Conservation (phyloP, 2,888 invertebrate genomes). For the Pristionchus maxplancki region DNA sequence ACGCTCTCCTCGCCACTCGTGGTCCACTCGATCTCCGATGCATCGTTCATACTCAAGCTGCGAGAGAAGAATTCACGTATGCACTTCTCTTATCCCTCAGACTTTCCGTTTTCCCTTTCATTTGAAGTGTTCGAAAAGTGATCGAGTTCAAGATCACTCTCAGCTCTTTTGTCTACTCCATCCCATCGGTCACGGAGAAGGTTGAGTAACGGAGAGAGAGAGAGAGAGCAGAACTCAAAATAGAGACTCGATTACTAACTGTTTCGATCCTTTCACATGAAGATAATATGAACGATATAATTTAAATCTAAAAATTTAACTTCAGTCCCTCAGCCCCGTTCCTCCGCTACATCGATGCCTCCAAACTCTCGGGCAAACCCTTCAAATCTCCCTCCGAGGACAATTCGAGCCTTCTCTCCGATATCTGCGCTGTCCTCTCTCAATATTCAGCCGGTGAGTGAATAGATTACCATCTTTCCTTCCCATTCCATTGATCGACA, state of each 20-base stretch:
- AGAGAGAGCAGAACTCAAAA: too few relatives aligned
- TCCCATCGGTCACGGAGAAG: neutral
- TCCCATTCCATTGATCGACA: neutral
- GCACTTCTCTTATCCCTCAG: neutral
- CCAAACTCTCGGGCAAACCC: neutral
- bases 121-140: neutral
- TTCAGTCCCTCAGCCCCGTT: constrained; percentile 34
- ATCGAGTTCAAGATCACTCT: neutral
- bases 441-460: constrained; percentile 4
- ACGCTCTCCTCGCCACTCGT: constrained; percentile 45
- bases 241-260: too few relatives aligned
- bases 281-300: too few relatives aligned
- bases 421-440: neutral
- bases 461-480: neutral
- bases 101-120: neutral
- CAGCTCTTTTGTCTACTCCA: neutral
- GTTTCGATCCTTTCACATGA: neutral
- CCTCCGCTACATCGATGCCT: constrained; percentile 31
- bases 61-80: constrained; percentile 46
- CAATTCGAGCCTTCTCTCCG: neutral
- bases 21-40: constrained; percentile 39
- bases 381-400: constrained; percentile 32
- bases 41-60: constrained; percentile 46
- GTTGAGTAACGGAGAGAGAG: too few relatives aligned
- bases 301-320: too few relatives aligned